Percentiles rank a stretch among this genome's conserved stretches.
Conservation (phyloP, 2,113 vertebrate species). For the Bothrops jararaca region DNA sequence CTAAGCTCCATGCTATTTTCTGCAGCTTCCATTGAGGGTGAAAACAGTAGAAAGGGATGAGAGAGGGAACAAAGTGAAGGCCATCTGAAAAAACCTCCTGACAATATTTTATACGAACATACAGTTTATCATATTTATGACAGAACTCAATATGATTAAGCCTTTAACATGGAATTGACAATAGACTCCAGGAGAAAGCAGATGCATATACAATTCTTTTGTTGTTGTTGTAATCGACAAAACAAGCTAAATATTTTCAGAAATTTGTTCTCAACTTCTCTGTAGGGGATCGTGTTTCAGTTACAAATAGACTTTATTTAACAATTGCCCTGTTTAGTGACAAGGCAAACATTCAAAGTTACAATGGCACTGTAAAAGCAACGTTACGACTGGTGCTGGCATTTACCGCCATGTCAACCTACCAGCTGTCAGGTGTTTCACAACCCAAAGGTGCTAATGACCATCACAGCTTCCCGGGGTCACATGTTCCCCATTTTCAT, state of each 20-base stretch:
- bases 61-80: slow-evolving; percentile 60
- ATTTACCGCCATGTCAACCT: not conserved
- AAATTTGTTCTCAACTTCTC: not conserved
- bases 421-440: not conserved
- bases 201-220: not conserved
- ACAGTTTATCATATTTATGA: slow-evolving; percentile 42
- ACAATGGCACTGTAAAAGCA: not conserved
- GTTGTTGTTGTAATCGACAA: not conserved
- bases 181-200: not conserved
- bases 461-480: not conserved
- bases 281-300: not conserved
- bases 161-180: slow-evolving; percentile 35
- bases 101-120: slow-evolving; percentile 35
- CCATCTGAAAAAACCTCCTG: slow-evolving; percentile 59
- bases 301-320: not conserved
- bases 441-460: not conserved
- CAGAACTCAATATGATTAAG: slow-evolving; percentile 40
- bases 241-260: not conserved
- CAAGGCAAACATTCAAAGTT: not conserved
- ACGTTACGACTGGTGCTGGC: not conserved
- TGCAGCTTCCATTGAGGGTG: slow-evolving; percentile 51
- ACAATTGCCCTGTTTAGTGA: not conserved
- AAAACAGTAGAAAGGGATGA: not conserved
- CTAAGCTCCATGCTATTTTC: slow-evolving; percentile 64
- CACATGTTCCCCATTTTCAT: not conserved